These are phyloP conservation scores for Microcebus lehilahytsara DNA, from an alignment of 2,113 vertebrate species.

Conservation along the genomic window DNA sequence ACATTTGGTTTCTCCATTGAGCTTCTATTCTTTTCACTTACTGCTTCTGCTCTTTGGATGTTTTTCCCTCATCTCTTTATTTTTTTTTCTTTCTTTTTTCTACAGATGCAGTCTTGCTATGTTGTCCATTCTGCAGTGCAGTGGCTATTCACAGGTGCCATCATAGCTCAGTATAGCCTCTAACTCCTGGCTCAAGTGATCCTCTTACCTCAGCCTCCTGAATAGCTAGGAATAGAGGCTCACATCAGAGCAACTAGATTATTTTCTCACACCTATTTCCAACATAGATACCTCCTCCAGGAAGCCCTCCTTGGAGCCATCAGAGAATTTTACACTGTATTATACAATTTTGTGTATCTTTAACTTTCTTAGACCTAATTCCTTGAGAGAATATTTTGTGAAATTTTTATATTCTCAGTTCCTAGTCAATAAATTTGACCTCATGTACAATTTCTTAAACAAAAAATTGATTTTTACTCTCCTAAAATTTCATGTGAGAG, in stretches of 20 bases:
- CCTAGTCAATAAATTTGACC: background rate
- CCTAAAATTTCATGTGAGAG: background rate
- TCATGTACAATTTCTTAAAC: background rate
- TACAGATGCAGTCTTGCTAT: too few species aligned
- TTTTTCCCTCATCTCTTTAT: background rate
- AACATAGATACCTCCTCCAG: background rate
- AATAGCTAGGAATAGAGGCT: too few species aligned
- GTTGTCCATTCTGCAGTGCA: too few species aligned
- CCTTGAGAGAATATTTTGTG: background rate
- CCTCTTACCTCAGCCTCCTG: too few species aligned
- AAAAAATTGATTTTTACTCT: background rate
- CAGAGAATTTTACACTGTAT: background rate
- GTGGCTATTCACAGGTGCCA: too few species aligned
- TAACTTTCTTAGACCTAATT: background rate
- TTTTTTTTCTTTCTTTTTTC: background rate
- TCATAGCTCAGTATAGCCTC: too few species aligned
- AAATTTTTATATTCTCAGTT: background rate
- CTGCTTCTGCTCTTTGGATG: background rate
- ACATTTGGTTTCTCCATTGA: background rate
- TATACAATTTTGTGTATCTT: background rate
- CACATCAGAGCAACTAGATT: too few species aligned
- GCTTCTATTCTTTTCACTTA: background rate
- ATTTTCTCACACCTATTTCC: background rate
- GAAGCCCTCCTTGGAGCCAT: background rate
- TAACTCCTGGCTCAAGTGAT: too few species aligned